A percentile compares a stretch with the other conserved stretches of the same genome.
phyloP scores from a whole-genome alignment of 2,113 vertebrate species.

The Dermatemys mawii region DNA sequence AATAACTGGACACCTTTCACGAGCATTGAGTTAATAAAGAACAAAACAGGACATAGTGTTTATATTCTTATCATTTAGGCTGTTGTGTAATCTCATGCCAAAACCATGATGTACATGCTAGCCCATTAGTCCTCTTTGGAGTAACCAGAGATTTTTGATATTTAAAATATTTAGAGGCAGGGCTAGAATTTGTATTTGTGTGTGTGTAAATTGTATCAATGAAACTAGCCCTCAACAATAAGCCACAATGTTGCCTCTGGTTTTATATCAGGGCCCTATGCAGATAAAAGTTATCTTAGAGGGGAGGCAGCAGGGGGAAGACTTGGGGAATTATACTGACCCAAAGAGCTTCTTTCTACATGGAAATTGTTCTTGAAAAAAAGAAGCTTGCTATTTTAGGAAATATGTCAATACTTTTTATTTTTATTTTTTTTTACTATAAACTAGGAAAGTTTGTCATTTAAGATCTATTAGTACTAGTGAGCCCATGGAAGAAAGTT shows the following conservation, averaged over 20 bases:
- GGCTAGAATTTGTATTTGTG: constrained; percentile 46
- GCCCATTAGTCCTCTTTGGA: neutral
- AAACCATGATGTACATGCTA: fast-evolving
- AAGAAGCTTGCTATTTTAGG: neutral
- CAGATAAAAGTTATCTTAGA: neutral
- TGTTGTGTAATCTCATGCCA: neutral
- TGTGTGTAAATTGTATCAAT: constrained; percentile 40
- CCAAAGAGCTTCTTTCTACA: neutral
- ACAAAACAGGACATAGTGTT: neutral
- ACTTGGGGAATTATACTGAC: constrained; percentile 7
- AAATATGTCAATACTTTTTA: neutral
- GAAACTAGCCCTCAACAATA: constrained; percentile 35
- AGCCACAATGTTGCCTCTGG: constrained; percentile 36
- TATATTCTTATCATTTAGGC: neutral
- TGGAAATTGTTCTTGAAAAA: neutral
- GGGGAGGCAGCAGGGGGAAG: neutral
- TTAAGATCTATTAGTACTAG: neutral
- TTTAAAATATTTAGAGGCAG: constrained; percentile 45
- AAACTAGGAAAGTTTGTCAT: neutral
- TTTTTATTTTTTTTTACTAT: neutral
- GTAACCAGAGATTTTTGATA: constrained; percentile 51
- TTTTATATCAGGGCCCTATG: neutral
- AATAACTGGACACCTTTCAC: neutral
- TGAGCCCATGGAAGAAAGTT: neutral
- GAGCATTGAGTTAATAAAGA: neutral